Base-by-base conservation (phyloP, 2,888 invertebrate species). In the Sthenelais limicola region DNA sequence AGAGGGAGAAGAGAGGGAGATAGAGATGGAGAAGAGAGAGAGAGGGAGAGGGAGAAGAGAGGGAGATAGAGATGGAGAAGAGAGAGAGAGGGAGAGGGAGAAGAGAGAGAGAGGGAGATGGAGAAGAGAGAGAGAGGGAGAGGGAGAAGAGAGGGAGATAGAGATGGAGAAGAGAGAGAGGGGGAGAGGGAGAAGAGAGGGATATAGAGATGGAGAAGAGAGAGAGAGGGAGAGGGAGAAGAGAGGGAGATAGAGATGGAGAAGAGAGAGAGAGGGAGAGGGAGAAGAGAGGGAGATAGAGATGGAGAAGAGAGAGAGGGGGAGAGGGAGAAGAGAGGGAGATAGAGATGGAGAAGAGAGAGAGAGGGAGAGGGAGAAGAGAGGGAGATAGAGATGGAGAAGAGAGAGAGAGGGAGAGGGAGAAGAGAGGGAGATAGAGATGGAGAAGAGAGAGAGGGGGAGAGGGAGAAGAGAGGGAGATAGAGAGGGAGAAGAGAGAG, bases 181-280 rank as follows among this genome's bases (percentile, higher is more conserved):
- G 12, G 12, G 26, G 18, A 32, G 49, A 21, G 28, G 51, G 24
- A 26, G 12, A n/a, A 24, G 38, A 48, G 51, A 49, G 9, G 24
- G n/a, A n/a, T 5, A 49, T 5, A 49, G 5, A n/a, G 68, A 56
- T 5, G 12, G 32, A 28, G 26, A 24, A 51, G 48, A 68, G 68
- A 51, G 33, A 24, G 7, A 15, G 51, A 26, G 49, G 18, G 26
- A 26, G 68, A 68, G 49, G 5, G 38, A 67, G 43, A 43, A n/a
- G 21, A 5, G n/a, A 21, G 67, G 5, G 21, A 4, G 43, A n/a
- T n/a, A n/a, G 33, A 43, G 38, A 12, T 5, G 30, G 26, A 30
- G 9, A 30, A 49, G 30, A 30, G 49, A 21, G 38, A 21, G 21
- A n/a, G 43, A 67, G n/a, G 32, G n/a, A 67, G 35, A 26, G 26